Conservation (phyloP, 1,140 invertebrate species). For the Drosophila teissieri region DNA sequence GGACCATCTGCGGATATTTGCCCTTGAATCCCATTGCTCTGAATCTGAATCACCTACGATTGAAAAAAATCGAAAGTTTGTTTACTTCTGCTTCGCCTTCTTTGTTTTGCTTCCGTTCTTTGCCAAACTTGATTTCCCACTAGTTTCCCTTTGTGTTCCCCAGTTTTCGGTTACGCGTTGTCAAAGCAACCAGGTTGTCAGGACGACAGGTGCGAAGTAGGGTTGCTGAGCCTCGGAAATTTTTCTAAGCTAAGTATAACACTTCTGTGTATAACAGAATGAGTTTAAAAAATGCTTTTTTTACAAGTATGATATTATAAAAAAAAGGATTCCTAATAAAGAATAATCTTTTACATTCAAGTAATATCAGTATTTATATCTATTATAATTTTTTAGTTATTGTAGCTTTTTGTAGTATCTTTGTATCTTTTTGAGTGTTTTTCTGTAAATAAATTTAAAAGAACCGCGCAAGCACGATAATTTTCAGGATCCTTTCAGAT, state of each 20-base stretch:
- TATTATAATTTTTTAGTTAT: too few relatives aligned
- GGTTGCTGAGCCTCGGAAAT: constrained; percentile 11
- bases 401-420: too few relatives aligned
- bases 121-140: constrained; percentile 19
- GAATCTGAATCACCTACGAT: constrained; percentile 5
- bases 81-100: constrained; percentile 37
- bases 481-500: background rate
- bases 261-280: too few relatives aligned
- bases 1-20: constrained; percentile 75
- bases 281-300: too few relatives aligned
- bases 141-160: constrained; percentile 33
- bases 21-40: constrained; percentile 60
- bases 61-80: constrained; percentile 48
- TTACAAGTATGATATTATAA: too few relatives aligned
- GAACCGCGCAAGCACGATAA: background rate
- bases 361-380: too few relatives aligned
- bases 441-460: background rate
- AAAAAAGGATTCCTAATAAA: too few relatives aligned
- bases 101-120: constrained; percentile 44
- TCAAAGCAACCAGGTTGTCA: constrained; percentile 13
- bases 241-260: too few relatives aligned
- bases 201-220: constrained; percentile 1
- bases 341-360: too few relatives aligned
- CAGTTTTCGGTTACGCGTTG: constrained; percentile 40
- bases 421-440: too few relatives aligned